These are phyloP conservation scores for Pterostichus niger DNA, from an alignment of 2,888 invertebrate species.

Conservation along the genomic window DNA sequence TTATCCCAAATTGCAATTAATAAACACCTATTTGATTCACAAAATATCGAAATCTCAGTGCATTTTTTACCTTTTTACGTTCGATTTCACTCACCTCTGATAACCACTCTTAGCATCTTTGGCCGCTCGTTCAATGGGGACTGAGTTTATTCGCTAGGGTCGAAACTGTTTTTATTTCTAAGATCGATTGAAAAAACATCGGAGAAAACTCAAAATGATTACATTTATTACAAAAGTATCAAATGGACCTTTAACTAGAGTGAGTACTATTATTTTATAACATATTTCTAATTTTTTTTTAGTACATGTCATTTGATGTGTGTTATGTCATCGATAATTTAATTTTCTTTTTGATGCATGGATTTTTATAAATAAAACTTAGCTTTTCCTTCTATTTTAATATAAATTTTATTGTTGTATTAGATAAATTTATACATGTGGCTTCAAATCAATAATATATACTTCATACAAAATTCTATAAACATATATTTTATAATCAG, in stretches of 20 bases:
- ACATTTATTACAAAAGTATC: constrained; percentile 51
- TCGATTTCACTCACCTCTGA: constrained; percentile 70
- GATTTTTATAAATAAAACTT: background rate
- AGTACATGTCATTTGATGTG: constrained; percentile 36
- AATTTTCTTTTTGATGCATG: background rate
- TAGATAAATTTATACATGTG: no score
- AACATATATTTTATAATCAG: no score
- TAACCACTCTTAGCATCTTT: constrained; percentile 71
- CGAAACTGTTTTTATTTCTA: constrained; percentile 55
- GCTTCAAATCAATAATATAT: no score
- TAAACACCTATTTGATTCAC: background rate
- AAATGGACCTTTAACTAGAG: constrained; percentile 25
- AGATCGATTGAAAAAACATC: constrained; percentile 31
- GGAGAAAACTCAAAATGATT: constrained; percentile 55
- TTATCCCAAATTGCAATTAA: constrained; percentile 64
- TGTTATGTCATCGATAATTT: constrained; percentile 64
- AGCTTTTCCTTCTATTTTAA: no score
- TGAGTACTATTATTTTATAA: constrained; percentile 43
- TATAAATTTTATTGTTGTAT: no score
- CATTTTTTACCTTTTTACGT: background rate
- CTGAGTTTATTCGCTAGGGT: constrained; percentile 39
- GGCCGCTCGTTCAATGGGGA: constrained; percentile 61
- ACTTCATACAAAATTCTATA: no score
- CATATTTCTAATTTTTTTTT: background rate
- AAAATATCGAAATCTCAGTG: constrained; percentile 58